These are phyloP conservation scores for Platycercus adscitus DNA, from an alignment of 2,113 vertebrate species.

Conservation along the genomic window DNA sequence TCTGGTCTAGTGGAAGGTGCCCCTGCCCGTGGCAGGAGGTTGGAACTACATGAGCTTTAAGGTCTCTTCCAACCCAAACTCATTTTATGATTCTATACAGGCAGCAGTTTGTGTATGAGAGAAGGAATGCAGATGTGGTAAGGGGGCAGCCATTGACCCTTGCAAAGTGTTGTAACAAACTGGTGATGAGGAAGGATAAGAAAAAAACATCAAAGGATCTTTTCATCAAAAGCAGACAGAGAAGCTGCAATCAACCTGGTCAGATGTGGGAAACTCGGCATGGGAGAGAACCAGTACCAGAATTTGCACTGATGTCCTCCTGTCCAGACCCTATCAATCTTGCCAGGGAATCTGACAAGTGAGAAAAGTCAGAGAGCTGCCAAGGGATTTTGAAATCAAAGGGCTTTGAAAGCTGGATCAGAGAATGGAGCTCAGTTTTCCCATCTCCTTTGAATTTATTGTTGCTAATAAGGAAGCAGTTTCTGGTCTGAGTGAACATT, in stretches of 20 bases:
- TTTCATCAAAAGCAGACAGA: slow-evolving; percentile 19
- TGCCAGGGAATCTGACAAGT: not conserved
- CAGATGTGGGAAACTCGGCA: not conserved
- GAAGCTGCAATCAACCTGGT: not conserved
- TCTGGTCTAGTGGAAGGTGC: not conserved
- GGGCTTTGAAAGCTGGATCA: slow-evolving; percentile 24
- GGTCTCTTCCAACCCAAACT: not conserved
- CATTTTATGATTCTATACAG: not conserved
- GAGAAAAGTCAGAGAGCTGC: slow-evolving; percentile 7
- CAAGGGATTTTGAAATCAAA: slow-evolving; percentile 17
- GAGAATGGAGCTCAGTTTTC: not conserved
- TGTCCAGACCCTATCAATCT: slow-evolving; percentile 22
- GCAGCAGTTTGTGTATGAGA: not conserved
- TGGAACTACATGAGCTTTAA: not conserved
- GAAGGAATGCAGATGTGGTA: not conserved
- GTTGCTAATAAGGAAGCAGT: slow-evolving; percentile 44
- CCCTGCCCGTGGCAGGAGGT: not conserved
- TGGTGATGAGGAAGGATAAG: not conserved
- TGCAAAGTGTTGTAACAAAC: not conserved
- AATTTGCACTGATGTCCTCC: not conserved
- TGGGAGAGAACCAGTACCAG: not conserved
- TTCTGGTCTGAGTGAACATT: not conserved
- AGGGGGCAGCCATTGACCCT: not conserved
- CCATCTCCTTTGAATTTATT: slow-evolving; percentile 61
- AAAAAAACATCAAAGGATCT: not conserved